Percentiles rank a stretch among this genome's conserved stretches.
Evolutionary conservation across 2,888 invertebrate genomes (phyloP).

Genomic region (Drosophila macrothrix): DNA sequence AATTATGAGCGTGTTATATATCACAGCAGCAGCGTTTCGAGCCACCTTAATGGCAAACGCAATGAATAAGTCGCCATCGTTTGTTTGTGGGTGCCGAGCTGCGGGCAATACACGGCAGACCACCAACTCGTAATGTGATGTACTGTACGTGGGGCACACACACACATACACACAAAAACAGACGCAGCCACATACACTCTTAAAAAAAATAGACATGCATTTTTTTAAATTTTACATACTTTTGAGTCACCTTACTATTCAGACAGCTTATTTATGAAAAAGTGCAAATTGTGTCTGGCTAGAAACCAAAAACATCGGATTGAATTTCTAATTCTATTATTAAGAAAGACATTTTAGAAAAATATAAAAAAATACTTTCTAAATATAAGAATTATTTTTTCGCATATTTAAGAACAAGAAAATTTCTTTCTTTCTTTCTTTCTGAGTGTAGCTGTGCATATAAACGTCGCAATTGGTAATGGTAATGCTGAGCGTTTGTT

Average conservation of each 20-base stretch:
- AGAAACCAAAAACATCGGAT: too few relatives aligned
- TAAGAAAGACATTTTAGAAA: neutral
- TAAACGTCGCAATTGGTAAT: constrained; percentile 47
- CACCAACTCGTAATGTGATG: constrained; percentile 22
- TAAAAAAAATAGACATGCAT: neutral
- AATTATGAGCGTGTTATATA: constrained; percentile 84
- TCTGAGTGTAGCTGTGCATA: neutral
- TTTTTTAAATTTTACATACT: neutral
- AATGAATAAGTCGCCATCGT: constrained; percentile 80
- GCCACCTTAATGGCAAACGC: constrained; percentile 80
- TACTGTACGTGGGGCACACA: constrained; percentile 27
- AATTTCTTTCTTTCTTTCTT: neutral
- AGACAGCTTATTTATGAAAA: neutral
- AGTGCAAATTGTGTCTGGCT: neutral
- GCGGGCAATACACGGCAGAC: constrained; percentile 41
- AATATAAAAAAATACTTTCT: neutral
- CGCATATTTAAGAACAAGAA: neutral
- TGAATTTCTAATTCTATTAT: neutral
- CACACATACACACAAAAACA: neutral
- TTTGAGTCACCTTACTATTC: neutral
- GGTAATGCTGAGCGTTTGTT: constrained; percentile 38
- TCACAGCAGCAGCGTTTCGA: constrained; percentile 65
- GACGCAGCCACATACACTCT: neutral
- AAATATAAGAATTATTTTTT: neutral
- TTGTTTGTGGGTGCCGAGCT: constrained; percentile 67